Evolutionary conservation across 2,113 vertebrate species (phyloP).

Genomic region (Sitta europaea): DNA sequence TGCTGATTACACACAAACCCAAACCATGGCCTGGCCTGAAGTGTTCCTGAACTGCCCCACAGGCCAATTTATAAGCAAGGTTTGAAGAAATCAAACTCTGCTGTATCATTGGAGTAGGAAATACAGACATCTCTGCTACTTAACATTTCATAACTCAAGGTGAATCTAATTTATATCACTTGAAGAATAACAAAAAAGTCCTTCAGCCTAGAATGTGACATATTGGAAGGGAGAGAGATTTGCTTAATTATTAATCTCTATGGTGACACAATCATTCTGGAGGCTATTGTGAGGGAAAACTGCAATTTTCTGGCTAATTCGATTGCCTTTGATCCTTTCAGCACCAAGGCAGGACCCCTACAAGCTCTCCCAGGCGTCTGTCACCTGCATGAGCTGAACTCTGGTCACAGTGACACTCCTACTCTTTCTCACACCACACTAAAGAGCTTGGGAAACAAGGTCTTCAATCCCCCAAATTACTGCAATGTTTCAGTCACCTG

Average conservation of each 20-base stretch:
- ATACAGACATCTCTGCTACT: not conserved
- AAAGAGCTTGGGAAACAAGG: not conserved
- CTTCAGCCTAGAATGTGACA: not conserved
- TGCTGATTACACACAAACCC: not conserved
- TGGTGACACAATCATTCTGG: not conserved
- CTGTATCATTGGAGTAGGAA: not conserved
- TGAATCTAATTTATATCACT: not conserved
- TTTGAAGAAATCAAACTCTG: not conserved
- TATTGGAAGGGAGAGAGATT: not conserved
- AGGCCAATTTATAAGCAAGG: not conserved
- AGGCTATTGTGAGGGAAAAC: not conserved
- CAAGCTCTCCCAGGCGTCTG: not conserved
- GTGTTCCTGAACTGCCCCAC: not conserved
- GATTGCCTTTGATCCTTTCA: not conserved
- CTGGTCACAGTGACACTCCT: not conserved
- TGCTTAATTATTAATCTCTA: not conserved
- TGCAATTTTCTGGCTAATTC: not conserved
- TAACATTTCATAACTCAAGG: not conserved
- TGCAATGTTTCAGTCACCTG: not conserved
- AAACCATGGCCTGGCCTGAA: not conserved
- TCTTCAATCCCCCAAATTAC: not conserved
- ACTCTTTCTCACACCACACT: not conserved
- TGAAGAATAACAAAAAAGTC: not conserved
- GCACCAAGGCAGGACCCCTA: not conserved
- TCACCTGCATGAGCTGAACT: rapidly evolving